Base-by-base conservation (phyloP, 2,888 invertebrate species). In the Clepsis dumicolana region DNA sequence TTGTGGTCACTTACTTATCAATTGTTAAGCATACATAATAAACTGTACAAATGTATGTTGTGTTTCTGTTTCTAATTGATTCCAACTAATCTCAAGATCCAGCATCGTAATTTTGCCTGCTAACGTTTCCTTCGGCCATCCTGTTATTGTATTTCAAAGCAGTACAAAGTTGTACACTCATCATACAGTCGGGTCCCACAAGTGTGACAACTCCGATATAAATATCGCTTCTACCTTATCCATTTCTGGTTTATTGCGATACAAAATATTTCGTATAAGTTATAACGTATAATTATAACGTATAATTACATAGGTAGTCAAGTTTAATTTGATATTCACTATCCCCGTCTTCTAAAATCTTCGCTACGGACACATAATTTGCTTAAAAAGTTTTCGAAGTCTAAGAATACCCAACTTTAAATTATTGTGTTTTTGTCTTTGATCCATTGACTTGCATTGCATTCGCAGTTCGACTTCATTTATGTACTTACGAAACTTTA, bases 191-290 rank as follows among this genome's bases (percentile, higher is more conserved):
- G n/a, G 4, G 7, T 27, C 16, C 27, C n/a, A 25, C 29, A 27
- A 27, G 27, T 29, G 29, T 54, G n/a, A n/a, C 29, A 54, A 27
- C 29, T 29, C 18, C 4, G 54, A 7, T 54, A 12, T 29, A 54
- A 54, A 54, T 54, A 16, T 44, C 16, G 12, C 54, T 54, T 14
- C 18, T 12, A 48, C 4, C 10, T 29, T 54, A 16, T 32, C 29
- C 54, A 29, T 12, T 54, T 29, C 29, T 25, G 29, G 21, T 54
- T 57, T 21, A 54, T 27, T 50, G 25, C 14, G 25, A 50, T 48
- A 59, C 35, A 59, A 65, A 57, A 48, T n/a, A 18, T 50, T 50
- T 41, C 18, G n/a, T n/a, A n/a, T n/a, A n/a, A n/a, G n/a, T n/a
- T n/a, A n/a, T n/a, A n/a, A n/a, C n/a, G n/a, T n/a, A n/a, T n/a